These are phyloP conservation scores for Epizoanthus ramosus DNA, from an alignment of 92 coral and sea anemone genomes.

Conservation along the genomic window DNA sequence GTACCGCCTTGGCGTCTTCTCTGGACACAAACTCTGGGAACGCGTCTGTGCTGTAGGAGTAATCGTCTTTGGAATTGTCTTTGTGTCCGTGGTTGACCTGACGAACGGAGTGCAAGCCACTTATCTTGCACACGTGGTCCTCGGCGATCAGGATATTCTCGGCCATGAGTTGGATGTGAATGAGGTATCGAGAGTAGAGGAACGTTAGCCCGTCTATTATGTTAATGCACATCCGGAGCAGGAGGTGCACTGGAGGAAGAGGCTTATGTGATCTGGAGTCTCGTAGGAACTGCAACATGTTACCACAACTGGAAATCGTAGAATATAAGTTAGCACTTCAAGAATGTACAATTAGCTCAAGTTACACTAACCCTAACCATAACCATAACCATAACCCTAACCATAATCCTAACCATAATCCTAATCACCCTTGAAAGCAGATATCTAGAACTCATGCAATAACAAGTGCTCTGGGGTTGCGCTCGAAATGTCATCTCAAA, in stretches of 20 bases:
- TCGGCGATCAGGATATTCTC: slow-evolving; percentile 11
- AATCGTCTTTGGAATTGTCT: neutral
- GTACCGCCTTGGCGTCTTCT: slow-evolving; percentile 18
- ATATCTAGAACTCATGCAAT: too few species aligned
- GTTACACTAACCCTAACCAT: too few species aligned
- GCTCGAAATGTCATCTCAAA: too few species aligned
- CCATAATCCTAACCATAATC: too few species aligned
- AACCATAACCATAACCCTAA: too few species aligned
- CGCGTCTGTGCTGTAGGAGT: slow-evolving; percentile 9
- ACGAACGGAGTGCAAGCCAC: slow-evolving; percentile 13
- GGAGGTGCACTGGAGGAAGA: slow-evolving; percentile 8
- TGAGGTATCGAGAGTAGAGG: slow-evolving; percentile 6
- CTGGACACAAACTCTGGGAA: neutral
- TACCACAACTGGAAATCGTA: neutral
- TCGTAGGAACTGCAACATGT: slow-evolving; percentile 23
- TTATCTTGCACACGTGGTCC: neutral
- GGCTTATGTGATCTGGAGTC: neutral
- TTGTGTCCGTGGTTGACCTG: neutral
- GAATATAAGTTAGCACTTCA: too few species aligned
- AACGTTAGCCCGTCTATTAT: neutral
- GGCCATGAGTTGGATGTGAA: slow-evolving; percentile 25
- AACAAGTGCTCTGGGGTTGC: too few species aligned
- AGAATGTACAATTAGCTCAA: too few species aligned
- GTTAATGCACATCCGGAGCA: slow-evolving; percentile 9
- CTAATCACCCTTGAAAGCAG: too few species aligned